phyloP scores from a whole-genome alignment of 2,797 vertebrate species.

The Anolis apletophallus region DNA sequence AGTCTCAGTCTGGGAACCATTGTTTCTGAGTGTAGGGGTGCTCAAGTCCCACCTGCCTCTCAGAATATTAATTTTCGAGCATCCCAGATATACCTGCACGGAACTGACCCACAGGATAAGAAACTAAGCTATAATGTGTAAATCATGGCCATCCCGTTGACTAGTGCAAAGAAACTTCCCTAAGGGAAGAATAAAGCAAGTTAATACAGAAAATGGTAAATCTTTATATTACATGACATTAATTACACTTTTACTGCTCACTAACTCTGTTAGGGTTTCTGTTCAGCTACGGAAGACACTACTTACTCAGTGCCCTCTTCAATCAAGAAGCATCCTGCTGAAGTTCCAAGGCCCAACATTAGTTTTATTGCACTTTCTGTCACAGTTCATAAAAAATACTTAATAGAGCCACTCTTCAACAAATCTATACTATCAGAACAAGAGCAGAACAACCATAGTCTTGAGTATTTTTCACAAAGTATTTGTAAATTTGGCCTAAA shows the following conservation, averaged over 20 bases:
- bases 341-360: slow-evolving; percentile 33
- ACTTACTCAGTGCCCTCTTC: slow-evolving; percentile 44
- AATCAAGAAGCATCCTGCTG: slow-evolving; percentile 48
- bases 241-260: slow-evolving; percentile 62
- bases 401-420: slow-evolving; percentile 37
- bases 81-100: neutral
- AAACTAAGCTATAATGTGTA: neutral
- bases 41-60: neutral
- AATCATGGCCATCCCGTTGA: neutral
- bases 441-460: slow-evolving; percentile 20
- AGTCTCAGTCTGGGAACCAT: neutral
- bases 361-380: slow-evolving; percentile 45
- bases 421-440: slow-evolving; percentile 11
- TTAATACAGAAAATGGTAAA: slow-evolving; percentile 66
- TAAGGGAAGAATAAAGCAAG: slow-evolving; percentile 43
- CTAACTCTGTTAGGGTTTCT: slow-evolving; percentile 59
- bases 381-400: slow-evolving; percentile 50
- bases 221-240: slow-evolving; percentile 62
- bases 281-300: slow-evolving; percentile 40
- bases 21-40: neutral
- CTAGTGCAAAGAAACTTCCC: slow-evolving; percentile 20
- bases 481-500: neutral
- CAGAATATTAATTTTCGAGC: neutral
- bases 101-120: neutral
- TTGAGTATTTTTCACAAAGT: slow-evolving; percentile 19